These are phyloP conservation scores for Emydocephalus ijimae DNA, from an alignment of 2,113 vertebrate species.

Conservation along the genomic window DNA sequence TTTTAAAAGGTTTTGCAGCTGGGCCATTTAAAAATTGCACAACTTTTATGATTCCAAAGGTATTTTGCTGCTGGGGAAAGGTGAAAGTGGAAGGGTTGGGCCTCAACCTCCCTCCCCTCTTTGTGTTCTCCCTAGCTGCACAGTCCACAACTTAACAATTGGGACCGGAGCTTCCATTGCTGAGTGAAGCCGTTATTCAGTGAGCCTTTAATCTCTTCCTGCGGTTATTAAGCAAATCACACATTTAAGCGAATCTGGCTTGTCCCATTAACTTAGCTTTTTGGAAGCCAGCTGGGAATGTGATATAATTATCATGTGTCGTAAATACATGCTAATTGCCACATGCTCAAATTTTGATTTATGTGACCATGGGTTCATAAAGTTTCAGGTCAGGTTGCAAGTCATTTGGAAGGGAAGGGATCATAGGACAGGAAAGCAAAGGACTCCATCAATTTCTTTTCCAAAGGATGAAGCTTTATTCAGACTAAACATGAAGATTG, in stretches of 20 bases:
- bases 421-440: background rate
- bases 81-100: background rate
- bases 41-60: constrained; percentile 48
- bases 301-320: background rate
- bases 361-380: background rate
- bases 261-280: background rate
- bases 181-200: background rate
- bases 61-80: constrained; percentile 44
- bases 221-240: background rate
- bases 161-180: background rate
- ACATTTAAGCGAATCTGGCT: background rate
- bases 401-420: background rate
- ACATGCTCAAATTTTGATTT: background rate
- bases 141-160: background rate
- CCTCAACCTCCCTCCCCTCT: background rate
- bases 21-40: constrained; percentile 37
- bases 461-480: constrained; percentile 18
- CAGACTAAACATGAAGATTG: constrained; percentile 46
- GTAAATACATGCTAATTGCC: background rate
- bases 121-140: background rate
- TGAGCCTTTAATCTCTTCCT: background rate
- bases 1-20: constrained; percentile 40
- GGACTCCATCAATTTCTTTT: background rate
- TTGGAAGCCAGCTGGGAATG: background rate
- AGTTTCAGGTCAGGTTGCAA: background rate